A percentile compares a stretch with the other conserved stretches of the same genome.
These are phyloP conservation scores for Athalia cordata DNA, from an alignment of 2,888 invertebrate species.

Conservation along the genomic window DNA sequence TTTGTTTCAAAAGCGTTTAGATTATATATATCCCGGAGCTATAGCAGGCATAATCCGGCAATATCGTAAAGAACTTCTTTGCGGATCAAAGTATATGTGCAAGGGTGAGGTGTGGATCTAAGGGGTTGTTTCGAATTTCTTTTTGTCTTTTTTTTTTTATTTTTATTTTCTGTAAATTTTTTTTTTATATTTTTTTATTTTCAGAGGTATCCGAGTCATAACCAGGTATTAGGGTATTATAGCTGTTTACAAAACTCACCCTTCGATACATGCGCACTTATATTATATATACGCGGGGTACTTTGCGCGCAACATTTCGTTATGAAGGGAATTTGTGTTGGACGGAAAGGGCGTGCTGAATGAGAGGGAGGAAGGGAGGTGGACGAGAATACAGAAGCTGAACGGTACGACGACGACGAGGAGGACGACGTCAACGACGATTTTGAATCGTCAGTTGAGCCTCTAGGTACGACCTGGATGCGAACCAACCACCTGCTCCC, in stretches of 20 bases:
- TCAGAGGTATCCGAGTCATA: constrained; percentile 64
- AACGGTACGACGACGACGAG: background rate
- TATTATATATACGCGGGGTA: no score
- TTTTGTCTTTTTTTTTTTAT: no score
- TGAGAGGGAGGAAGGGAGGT: background rate
- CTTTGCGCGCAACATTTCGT: no score
- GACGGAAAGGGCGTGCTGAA: no score
- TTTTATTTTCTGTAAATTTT: no score
- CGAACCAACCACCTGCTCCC: constrained; percentile 69
- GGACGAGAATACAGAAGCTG: no score
- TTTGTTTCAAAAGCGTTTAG: constrained; percentile 58
- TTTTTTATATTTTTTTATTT: no score
- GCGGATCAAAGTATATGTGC: no score
- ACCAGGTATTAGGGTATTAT: constrained; percentile 73
- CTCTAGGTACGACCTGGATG: constrained; percentile 52
- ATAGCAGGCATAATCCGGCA: constrained; percentile 68
- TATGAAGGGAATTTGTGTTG: no score
- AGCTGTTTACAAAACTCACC: constrained; percentile 71
- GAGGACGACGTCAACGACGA: background rate
- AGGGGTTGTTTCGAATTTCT: no score
- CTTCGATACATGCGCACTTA: background rate
- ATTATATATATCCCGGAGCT: constrained; percentile 71
- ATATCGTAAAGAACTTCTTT: constrained; percentile 70
- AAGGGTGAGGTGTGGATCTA: constrained; percentile 19
- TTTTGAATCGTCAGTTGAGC: constrained; percentile 58